Evolutionary conservation across 2,113 vertebrate species (phyloP).

Genomic region (Gavia stellata): DNA sequence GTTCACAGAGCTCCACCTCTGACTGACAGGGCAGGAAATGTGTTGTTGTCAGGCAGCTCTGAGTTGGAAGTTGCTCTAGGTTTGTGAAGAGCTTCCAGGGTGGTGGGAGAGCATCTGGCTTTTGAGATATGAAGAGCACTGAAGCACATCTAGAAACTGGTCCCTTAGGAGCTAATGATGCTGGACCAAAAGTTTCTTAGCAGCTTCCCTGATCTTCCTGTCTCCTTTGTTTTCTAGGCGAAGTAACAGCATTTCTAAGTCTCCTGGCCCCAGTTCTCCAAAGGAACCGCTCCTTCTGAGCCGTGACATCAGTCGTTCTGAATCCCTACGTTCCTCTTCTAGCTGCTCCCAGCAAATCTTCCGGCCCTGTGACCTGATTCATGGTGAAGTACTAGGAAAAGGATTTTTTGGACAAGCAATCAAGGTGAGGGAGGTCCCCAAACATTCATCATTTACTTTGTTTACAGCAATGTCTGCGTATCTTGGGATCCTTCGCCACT

Average conservation of each 20-base stretch:
- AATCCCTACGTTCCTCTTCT: constrained; percentile 87
- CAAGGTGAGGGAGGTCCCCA: constrained; percentile 77
- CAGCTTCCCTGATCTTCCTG: background rate
- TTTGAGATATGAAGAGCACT: background rate
- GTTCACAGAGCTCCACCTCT: background rate
- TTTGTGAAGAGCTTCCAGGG: background rate
- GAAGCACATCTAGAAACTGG: background rate
- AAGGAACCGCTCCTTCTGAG: constrained; percentile 79
- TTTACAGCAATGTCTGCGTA: background rate
- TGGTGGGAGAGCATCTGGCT: background rate
- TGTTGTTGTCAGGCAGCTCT: background rate
- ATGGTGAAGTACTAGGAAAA: constrained; percentile 92
- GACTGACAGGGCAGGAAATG: background rate
- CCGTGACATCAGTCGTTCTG: constrained; percentile 89
- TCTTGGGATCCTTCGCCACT: background rate
- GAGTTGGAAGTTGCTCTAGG: background rate
- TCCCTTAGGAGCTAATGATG: background rate
- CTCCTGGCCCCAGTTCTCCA: constrained; percentile 86
- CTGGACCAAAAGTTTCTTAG: background rate
- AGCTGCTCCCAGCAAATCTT: constrained; percentile 96
- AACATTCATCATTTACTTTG: background rate
- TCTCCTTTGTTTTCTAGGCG: constrained; percentile 70
- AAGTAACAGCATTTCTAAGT: constrained; percentile 94
- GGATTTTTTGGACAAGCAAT: constrained; percentile 97
- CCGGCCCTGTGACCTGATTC: constrained; percentile 92